Conservation (phyloP, 2,888 invertebrate species). For the Antheraea yamamai region DNA sequence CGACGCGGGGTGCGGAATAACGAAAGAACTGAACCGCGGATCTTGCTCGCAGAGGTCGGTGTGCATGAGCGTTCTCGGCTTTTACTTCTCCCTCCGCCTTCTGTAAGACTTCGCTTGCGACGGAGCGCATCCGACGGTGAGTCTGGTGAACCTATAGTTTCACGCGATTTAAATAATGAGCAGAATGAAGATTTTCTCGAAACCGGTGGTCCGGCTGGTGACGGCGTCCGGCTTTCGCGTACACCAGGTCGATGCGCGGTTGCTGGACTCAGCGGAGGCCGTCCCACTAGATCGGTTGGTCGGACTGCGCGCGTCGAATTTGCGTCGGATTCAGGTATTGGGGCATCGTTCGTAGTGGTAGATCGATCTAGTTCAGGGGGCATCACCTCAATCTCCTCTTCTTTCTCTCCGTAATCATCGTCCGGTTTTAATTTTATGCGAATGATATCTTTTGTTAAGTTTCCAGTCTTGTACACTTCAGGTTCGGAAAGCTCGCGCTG, state of each 20-base stretch:
- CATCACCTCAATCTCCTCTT: slow-evolving; percentile 51
- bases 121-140: slow-evolving; percentile 78
- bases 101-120: slow-evolving; percentile 69
- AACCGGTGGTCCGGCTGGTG: slow-evolving; percentile 84
- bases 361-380: slow-evolving; percentile 79
- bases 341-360: not conserved
- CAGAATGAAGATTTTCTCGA: slow-evolving; percentile 92
- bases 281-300: slow-evolving; percentile 60
- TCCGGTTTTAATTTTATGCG: slow-evolving; percentile 89
- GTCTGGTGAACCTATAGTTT: slow-evolving; percentile 84
- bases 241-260: slow-evolving; percentile 36
- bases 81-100: slow-evolving; percentile 84
- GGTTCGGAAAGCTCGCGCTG: slow-evolving; percentile 62
- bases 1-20: slow-evolving; percentile 83
- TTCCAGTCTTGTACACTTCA: slow-evolving; percentile 59
- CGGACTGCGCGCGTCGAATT: slow-evolving; percentile 49
- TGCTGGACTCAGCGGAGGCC: slow-evolving; percentile 50
- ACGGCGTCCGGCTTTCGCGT: slow-evolving; percentile 81
- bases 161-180: slow-evolving; percentile 89
- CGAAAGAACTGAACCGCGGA: slow-evolving; percentile 85
- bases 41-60: slow-evolving; percentile 80
- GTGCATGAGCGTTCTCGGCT: slow-evolving; percentile 84
- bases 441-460: slow-evolving; percentile 70
- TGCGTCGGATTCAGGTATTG: slow-evolving; percentile 76
- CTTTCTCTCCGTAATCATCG: slow-evolving; percentile 85